These are phyloP conservation scores for Lithophane semibrunnea DNA, from an alignment of 2,888 invertebrate genomes.

Conservation along the genomic window DNA sequence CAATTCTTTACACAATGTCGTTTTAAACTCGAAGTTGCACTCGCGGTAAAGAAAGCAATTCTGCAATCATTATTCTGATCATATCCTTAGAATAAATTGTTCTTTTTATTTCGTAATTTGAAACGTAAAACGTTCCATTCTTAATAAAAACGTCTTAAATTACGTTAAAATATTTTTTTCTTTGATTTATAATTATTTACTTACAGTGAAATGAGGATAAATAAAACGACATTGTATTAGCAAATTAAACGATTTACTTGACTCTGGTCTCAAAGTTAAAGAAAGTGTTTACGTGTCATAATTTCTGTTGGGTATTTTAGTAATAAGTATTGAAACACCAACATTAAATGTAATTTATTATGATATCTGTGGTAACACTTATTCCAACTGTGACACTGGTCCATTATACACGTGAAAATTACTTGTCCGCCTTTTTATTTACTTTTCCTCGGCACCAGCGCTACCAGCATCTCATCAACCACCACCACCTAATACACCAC, in stretches of 20 bases:
- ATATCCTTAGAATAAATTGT: constrained; percentile 54
- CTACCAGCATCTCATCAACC: too few species aligned
- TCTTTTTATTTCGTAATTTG: constrained; percentile 58
- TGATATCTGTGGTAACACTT: too few species aligned
- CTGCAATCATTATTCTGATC: constrained; percentile 58
- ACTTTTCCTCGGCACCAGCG: too few species aligned
- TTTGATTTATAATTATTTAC: constrained; percentile 40
- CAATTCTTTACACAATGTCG: constrained; percentile 51
- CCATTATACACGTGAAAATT: too few species aligned
- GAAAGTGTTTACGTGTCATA: constrained; percentile 7
- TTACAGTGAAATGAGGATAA: constrained; percentile 13
- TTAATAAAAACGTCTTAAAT: constrained; percentile 37
- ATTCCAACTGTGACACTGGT: too few species aligned
- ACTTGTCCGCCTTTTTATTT: too few species aligned
- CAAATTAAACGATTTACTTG: constrained; percentile 26
- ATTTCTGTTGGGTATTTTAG: too few species aligned
- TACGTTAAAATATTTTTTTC: constrained; percentile 25
- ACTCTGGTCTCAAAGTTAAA: constrained; percentile 6
- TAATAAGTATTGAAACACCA: too few species aligned
- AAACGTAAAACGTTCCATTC: constrained; percentile 41
- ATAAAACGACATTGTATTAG: constrained; percentile 16
- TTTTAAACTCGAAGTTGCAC: constrained; percentile 43
- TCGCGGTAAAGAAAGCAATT: constrained; percentile 41
- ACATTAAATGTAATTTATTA: too few species aligned
- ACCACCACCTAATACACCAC: too few species aligned